A percentile compares a stretch with the other conserved stretches of the same genome.
Evolutionary conservation across 2,888 invertebrate genomes (phyloP).

Genomic region (Drosophila parthenogenetica): DNA sequence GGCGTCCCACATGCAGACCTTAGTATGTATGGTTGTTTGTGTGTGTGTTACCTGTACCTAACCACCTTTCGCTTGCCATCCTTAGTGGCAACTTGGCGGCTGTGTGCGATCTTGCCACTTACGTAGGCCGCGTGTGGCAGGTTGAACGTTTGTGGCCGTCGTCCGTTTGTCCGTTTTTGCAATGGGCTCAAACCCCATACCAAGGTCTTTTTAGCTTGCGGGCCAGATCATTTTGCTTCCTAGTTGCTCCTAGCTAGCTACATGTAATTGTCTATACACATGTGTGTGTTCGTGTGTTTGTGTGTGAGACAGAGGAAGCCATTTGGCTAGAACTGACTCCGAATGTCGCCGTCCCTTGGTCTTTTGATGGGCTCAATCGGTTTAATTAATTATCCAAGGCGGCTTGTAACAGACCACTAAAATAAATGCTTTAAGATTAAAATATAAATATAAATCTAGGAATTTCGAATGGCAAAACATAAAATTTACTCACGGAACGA

Average conservation of each 20-base stretch:
- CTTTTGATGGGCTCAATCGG: slow-evolving; percentile 31
- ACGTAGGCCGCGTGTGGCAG: slow-evolving; percentile 81
- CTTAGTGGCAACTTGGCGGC: slow-evolving; percentile 64
- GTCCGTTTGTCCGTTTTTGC: slow-evolving; percentile 49
- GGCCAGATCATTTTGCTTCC: slow-evolving; percentile 81
- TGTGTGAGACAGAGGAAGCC: slow-evolving; percentile 34
- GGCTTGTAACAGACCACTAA: slow-evolving; percentile 26
- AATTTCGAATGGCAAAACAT: too few species aligned
- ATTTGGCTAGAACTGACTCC: slow-evolving; percentile 31
- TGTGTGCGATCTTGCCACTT: slow-evolving; percentile 82
- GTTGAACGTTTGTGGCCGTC: slow-evolving; percentile 67
- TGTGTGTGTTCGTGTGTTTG: slow-evolving; percentile 32
- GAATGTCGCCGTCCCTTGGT: slow-evolving; percentile 73
- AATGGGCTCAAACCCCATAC: slow-evolving; percentile 61
- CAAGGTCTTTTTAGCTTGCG: slow-evolving; percentile 78
- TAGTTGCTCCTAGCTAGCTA: slow-evolving; percentile 67
- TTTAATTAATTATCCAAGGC: slow-evolving; percentile 15
- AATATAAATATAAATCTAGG: neutral
- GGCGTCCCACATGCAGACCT: slow-evolving; percentile 70
- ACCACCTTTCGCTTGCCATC: slow-evolving; percentile 78
- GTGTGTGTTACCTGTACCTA: slow-evolving; percentile 49
- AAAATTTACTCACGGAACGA: too few species aligned
- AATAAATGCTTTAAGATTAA: too few species aligned
- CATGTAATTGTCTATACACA: slow-evolving; percentile 70
- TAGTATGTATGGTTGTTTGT: slow-evolving; percentile 15